Percentiles rank a stretch among this genome's conserved stretches.
Evolutionary conservation across 2,113 vertebrate species (phyloP).

Genomic region (Chlorodrepanis virens): DNA sequence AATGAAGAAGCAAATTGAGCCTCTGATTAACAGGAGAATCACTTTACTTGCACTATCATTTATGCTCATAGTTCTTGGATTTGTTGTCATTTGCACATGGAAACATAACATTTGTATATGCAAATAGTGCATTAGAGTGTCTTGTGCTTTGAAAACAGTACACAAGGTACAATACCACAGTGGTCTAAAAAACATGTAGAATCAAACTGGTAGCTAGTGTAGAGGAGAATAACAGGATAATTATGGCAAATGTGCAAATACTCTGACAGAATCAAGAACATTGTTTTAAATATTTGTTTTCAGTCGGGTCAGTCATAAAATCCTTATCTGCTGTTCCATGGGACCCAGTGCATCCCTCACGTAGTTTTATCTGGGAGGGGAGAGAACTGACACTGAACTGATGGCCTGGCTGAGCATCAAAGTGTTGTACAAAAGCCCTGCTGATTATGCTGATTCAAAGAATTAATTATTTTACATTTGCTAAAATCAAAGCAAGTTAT

Average conservation of each 20-base stretch:
- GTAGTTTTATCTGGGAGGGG: not conserved
- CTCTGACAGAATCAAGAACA: not conserved
- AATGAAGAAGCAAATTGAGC: not conserved
- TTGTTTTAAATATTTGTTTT: not conserved
- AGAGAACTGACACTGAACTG: not conserved
- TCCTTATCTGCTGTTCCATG: not conserved
- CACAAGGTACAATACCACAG: not conserved
- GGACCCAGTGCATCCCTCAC: not conserved
- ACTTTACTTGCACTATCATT: not conserved
- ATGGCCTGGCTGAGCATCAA: constrained; percentile 12
- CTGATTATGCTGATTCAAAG: not conserved
- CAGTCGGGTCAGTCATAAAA: not conserved
- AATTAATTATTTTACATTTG: constrained; percentile 17
- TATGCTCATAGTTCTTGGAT: not conserved
- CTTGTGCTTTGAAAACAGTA: not conserved
- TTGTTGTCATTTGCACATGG: constrained; percentile 8
- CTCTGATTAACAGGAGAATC: not conserved
- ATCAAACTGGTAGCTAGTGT: not conserved
- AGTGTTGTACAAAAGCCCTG: not conserved
- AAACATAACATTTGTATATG: not conserved
- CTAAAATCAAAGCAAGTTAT: constrained; percentile 18
- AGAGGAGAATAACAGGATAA: not conserved
- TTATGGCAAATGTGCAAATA: not conserved
- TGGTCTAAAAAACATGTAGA: not conserved
- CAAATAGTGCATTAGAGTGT: not conserved